Evolutionary conservation across 2,113 vertebrate genomes (phyloP).

Genomic region (Carassius auratus): DNA sequence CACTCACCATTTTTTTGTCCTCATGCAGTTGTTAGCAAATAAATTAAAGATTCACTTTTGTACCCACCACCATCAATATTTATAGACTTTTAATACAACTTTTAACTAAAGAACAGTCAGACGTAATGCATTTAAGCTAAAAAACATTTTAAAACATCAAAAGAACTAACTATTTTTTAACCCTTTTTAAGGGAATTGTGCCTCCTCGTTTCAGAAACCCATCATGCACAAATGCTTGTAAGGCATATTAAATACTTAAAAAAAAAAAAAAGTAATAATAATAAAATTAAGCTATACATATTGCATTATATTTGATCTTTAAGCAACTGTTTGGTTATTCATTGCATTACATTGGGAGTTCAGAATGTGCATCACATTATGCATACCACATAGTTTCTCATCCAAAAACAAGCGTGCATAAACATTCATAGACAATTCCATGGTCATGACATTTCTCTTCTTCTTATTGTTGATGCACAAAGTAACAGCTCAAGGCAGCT

Average conservation of each 20-base stretch:
- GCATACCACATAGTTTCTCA: slow-evolving; percentile 8
- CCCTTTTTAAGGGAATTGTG: not conserved
- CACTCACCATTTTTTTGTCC: not conserved
- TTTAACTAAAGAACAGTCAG: not conserved
- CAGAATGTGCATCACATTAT: slow-evolving; percentile 14
- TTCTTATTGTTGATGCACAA: slow-evolving; percentile 18
- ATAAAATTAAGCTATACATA: not conserved
- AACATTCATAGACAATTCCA: slow-evolving; percentile 34
- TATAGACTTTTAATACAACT: not conserved
- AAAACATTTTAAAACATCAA: not conserved
- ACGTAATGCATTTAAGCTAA: not conserved
- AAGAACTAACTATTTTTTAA: not conserved
- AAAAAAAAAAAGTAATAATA: too few relatives aligned
- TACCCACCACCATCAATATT: not conserved
- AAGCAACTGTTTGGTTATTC: not conserved
- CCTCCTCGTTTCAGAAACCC: not conserved
- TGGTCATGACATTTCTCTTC: slow-evolving; percentile 23
- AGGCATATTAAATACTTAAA: not conserved
- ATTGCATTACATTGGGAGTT: slow-evolving; percentile 12
- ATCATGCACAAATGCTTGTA: not conserved
- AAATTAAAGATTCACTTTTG: not conserved
- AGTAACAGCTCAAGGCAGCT: slow-evolving; percentile 40
- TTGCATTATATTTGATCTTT: slow-evolving; percentile 18
- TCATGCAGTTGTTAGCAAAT: not conserved
- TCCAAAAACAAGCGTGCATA: slow-evolving; percentile 31